These are phyloP conservation scores for Lycodopsis pacificus DNA, from an alignment of 2,797 vertebrate species.

Conservation along the genomic window DNA sequence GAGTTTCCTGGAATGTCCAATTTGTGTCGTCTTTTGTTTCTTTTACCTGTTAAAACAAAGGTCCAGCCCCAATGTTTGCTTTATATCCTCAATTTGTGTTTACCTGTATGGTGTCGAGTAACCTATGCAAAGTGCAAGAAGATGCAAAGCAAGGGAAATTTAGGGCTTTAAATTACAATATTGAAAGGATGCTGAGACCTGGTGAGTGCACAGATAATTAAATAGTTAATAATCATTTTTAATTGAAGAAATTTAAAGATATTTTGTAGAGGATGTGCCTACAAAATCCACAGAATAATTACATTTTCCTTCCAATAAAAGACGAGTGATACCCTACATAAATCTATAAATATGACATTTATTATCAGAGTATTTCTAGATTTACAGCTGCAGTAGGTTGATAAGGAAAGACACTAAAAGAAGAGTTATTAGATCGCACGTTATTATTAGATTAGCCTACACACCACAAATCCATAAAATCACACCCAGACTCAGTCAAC, in stretches of 20 bases:
- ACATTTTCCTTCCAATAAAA: neutral
- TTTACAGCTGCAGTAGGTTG: neutral
- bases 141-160: neutral
- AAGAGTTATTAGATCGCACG: neutral
- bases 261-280: neutral
- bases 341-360: neutral
- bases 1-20: neutral
- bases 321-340: neutral
- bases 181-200: neutral
- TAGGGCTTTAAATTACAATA: neutral
- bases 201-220: neutral
- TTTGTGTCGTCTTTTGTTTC: neutral
- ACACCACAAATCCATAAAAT: neutral
- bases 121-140: neutral
- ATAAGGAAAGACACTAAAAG: neutral
- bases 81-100: neutral
- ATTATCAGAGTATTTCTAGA: neutral
- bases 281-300: neutral
- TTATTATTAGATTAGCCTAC: conserved; percentile 3
- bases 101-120: neutral
- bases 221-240: too few relatives aligned
- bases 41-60: neutral
- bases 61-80: neutral
- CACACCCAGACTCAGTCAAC: neutral
- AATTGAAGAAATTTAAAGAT: neutral